Evolutionary conservation across 2,113 vertebrate species (phyloP).

Genomic region (Chinchilla lanigera): DNA sequence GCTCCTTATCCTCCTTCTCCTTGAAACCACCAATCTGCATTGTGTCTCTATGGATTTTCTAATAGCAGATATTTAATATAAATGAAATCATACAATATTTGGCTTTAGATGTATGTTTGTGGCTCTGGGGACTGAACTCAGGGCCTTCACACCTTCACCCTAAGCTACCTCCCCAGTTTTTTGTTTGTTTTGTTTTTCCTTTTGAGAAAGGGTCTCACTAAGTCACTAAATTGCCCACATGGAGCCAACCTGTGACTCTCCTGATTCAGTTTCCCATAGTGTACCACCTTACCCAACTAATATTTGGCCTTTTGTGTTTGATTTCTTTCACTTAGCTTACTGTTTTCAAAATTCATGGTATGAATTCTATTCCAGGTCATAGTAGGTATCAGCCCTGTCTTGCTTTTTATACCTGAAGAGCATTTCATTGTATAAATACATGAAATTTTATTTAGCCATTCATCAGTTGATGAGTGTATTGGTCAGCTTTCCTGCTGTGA

Average conservation of each 20-base stretch:
- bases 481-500: not conserved
- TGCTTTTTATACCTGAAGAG: not conserved
- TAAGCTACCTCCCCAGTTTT: not conserved
- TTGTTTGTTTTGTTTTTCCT: not conserved
- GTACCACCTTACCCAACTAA: not conserved
- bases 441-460: slow-evolving; percentile 7
- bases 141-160: not conserved
- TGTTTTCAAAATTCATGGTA: not conserved
- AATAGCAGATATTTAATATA: slow-evolving; percentile 4
- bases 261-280: not conserved
- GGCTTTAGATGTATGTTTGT: not conserved
- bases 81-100: not conserved
- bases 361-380: no score
- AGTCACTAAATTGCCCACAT: not conserved
- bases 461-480: not conserved
- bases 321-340: not conserved
- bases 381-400: not conserved
- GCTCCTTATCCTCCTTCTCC: not conserved
- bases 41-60: not conserved
- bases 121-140: not conserved
- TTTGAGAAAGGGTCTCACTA: not conserved
- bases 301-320: not conserved
- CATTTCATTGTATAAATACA: not conserved
- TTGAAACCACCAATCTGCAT: not conserved
- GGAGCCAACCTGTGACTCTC: not conserved